Evolutionary conservation across 2,797 vertebrate genomes (phyloP), one percentile per base, ranked within the genome.

Genomic region (Lagorchestes hirsutus): DNA sequence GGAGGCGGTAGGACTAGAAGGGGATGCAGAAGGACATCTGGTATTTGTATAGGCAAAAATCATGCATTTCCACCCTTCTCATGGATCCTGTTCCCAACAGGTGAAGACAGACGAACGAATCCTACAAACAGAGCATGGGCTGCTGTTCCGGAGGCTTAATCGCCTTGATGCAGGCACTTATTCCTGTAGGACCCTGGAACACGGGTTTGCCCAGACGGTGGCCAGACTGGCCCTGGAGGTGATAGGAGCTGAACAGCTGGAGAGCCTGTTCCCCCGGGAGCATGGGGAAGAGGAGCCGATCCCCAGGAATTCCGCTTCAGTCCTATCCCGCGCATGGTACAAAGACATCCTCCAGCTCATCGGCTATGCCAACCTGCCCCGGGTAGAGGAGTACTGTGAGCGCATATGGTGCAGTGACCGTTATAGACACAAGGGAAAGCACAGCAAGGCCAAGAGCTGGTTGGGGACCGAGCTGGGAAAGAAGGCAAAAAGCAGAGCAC

Each of bases 311-410:
- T 97, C 94, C 92, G 98, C 98, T 98, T 91, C 58, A 94, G 97
- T 98, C 97, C 1, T 57, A 22, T 74, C 82, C 98, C 99, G 99
- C 91, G 98, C 98, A 0, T 99, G 99, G 99, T 99, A 99, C 98
- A 99, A 99, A 97, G 99, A 99, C 95, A 98, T 99, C 97, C 98
- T 99, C 99, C 99, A 99, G 98, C 99, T 99, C 96, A 99, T 99
- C 0, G 99, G 99, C 92, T 99, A 99, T 0, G 98, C 99, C 1
- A 99, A 98, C 95, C 98, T 99, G 92, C 99, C 98, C 4, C 98
- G 99, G 0, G 99, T 99, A 97, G 99, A 99, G 96, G 99, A 99
- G 98, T 99, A 99, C 98, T 99, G 99, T 0, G 99, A 99, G 97
- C 99, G 99, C 0, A 98, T 99, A 97, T 99, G 99, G 99, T 99